A percentile compares a stretch with the other conserved stretches of the same genome.
Conservation (phyloP, 1,140 invertebrate genomes). For the Cyclargus thomasi region DNA sequence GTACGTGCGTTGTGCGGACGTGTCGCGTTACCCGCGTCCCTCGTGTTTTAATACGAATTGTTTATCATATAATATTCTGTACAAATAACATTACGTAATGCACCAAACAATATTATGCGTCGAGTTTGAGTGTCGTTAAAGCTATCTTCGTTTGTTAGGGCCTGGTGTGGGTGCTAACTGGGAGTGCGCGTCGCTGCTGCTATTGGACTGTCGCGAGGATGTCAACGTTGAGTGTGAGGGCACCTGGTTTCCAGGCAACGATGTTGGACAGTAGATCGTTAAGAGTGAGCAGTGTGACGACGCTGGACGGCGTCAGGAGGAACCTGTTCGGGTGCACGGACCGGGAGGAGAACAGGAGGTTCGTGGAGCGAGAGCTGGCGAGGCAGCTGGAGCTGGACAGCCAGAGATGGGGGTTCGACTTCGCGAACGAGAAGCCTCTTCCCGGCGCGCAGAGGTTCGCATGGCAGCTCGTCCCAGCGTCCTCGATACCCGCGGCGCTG, state of each 20-base stretch:
- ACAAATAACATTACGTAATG: constrained; percentile 9
- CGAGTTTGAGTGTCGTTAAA: constrained; percentile 28
- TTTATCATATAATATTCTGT: constrained; percentile 43
- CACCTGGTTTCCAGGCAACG: constrained; percentile 55
- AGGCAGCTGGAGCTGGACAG: constrained; percentile 61
- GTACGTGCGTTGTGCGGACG: constrained; percentile 40
- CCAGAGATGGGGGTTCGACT: constrained; percentile 70
- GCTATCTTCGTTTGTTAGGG: constrained; percentile 56
- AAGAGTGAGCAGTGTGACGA: constrained; percentile 52
- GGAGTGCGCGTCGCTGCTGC: constrained; percentile 50
- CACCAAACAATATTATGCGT: constrained; percentile 19
- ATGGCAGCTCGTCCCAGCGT: constrained; percentile 63
- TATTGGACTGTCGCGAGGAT: constrained; percentile 58
- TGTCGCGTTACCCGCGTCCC: constrained; percentile 35
- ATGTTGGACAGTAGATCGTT: constrained; percentile 60
- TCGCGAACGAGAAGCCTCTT: constrained; percentile 62
- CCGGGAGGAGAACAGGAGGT: constrained; percentile 60
- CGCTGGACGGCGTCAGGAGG: constrained; percentile 60
- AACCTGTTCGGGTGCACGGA: constrained; percentile 67
- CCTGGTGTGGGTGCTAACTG: constrained; percentile 15
- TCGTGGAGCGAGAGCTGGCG: constrained; percentile 60
- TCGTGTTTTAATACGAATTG: constrained; percentile 49
- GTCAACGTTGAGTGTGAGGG: constrained; percentile 67
- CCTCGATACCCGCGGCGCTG: constrained; percentile 52
- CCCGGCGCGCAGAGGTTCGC: constrained; percentile 63